These are phyloP conservation scores for Scopus umbretta DNA, from an alignment of 2,113 vertebrate species.

Conservation along the genomic window DNA sequence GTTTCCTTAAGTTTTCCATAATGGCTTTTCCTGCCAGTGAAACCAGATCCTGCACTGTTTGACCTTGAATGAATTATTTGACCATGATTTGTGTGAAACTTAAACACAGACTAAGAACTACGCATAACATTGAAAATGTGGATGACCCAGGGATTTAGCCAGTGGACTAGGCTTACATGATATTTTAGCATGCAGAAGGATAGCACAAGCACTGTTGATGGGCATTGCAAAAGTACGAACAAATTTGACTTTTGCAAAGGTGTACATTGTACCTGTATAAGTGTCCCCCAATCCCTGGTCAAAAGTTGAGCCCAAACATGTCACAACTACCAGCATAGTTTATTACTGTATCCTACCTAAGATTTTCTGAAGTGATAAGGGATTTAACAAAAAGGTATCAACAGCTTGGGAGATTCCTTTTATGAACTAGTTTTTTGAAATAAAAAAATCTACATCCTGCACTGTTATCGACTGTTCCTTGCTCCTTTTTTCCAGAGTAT, in stretches of 20 bases:
- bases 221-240: not conserved
- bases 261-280: not conserved
- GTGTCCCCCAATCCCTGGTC: not conserved
- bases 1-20: not conserved
- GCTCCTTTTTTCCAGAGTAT: not conserved
- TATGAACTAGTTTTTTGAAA: not conserved
- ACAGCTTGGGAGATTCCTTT: not conserved
- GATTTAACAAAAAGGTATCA: not conserved
- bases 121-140: not conserved
- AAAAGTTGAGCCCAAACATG: not conserved
- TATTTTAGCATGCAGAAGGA: not conserved
- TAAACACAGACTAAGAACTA: not conserved
- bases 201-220: not conserved
- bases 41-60: conserved; percentile 6
- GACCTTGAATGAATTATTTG: conserved; percentile 28
- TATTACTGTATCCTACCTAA: not conserved
- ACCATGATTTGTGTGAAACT: conserved; percentile 2
- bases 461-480: not conserved
- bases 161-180: not conserved
- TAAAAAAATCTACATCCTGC: not conserved
- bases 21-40: conserved; percentile 32
- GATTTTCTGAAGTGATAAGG: not conserved
- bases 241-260: not conserved
- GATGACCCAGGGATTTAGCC: not conserved
- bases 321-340: not conserved